These are phyloP conservation scores for Prenolepis imparis DNA, from an alignment of 2,888 invertebrate genomes.

Conservation along the genomic window DNA sequence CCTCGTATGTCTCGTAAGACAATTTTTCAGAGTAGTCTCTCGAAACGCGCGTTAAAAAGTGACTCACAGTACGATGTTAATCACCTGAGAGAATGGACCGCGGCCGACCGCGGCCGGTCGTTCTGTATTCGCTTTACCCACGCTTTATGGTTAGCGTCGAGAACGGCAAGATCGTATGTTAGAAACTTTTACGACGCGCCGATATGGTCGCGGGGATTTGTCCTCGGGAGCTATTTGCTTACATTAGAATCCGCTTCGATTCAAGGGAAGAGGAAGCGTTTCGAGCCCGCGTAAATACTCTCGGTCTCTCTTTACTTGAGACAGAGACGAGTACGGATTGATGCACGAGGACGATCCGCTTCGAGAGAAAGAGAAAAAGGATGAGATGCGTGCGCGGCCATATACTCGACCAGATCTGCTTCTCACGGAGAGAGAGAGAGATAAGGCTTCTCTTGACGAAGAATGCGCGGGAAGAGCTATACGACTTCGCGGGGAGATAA, in stretches of 20 bases:
- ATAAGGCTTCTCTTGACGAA: constrained; percentile 37
- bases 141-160: constrained; percentile 69
- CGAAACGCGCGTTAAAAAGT: constrained; percentile 20
- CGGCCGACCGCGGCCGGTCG: constrained; percentile 9
- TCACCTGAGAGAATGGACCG: constrained; percentile 50
- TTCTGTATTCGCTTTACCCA: constrained; percentile 19
- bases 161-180: constrained; percentile 75
- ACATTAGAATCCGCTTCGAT: constrained; percentile 75
- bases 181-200: constrained; percentile 69
- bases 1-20: neutral
- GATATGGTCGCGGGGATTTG: constrained; percentile 81
- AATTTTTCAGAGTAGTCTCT: neutral
- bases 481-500: constrained; percentile 36
- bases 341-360: constrained; percentile 70
- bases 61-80: constrained; percentile 50
- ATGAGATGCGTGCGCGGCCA: constrained; percentile 33
- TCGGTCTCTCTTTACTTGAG: constrained; percentile 59
- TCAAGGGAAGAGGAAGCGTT: constrained; percentile 38
- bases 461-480: constrained; percentile 54
- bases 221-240: constrained; percentile 81
- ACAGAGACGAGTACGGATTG: constrained; percentile 70
- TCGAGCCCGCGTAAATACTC: constrained; percentile 52
- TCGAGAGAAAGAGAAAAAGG: constrained; percentile 22
- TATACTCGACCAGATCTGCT: constrained; percentile 25
- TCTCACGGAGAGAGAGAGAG: constrained; percentile 23